These are phyloP conservation scores for Mormyrops attenuatus DNA, from an alignment of 2,797 vertebrate species.

Conservation along the genomic window DNA sequence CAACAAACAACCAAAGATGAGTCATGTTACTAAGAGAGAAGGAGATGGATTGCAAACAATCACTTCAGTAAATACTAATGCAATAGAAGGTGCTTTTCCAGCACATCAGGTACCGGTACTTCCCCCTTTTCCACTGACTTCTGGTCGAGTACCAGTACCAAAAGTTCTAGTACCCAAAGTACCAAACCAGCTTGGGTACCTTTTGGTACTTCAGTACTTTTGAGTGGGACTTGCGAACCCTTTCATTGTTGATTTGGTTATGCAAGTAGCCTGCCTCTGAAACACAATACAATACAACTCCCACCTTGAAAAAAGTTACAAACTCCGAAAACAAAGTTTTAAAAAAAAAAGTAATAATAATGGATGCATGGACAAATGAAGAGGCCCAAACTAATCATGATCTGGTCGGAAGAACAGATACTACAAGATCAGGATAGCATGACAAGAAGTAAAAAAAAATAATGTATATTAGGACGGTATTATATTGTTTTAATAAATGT, in stretches of 20 bases:
- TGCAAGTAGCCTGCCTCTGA: not conserved
- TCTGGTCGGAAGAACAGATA: not conserved
- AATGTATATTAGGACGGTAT: not conserved
- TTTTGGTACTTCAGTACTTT: not conserved
- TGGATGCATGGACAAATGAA: not conserved
- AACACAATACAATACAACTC: not conserved
- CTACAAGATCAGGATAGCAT: not conserved
- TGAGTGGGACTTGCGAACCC: not conserved
- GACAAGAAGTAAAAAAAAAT: not conserved
- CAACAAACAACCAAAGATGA: not conserved
- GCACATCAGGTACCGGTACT: not conserved
- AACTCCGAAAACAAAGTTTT: not conserved
- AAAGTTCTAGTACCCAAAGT: not conserved
- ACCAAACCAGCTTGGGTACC: not conserved
- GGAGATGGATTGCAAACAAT: not conserved
- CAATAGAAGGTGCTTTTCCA: not conserved
- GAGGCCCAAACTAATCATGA: not conserved
- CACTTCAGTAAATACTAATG: not conserved
- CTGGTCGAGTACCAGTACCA: not conserved
- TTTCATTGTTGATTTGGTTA: not conserved
- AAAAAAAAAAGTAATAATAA: not conserved
- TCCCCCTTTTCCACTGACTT: not conserved
- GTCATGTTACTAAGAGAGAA: not conserved
- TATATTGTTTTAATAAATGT: not conserved
- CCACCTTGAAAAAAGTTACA: not conserved